Evolutionary conservation across 2,797 vertebrate species (phyloP), one percentile per base, ranked within the genome.

Genomic region (Oreortyx pictus): DNA sequence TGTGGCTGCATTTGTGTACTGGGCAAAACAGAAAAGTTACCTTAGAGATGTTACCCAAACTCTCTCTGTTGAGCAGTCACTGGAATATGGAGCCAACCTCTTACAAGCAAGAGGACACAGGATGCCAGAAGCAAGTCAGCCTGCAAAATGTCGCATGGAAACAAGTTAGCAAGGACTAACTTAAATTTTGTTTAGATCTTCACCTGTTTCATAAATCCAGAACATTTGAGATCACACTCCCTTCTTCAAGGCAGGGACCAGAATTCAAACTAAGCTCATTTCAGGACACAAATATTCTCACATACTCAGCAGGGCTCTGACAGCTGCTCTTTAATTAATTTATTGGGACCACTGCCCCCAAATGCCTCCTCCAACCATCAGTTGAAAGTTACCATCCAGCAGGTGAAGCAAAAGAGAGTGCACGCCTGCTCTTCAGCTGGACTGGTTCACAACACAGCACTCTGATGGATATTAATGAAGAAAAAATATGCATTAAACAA

Each of bases 1-100:
- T 46, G 57, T 82, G 49, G 83, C 31, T 77, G 68, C 29, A 24
- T 19, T 31, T 8, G 35, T 75, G 44, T 44, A 82, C 46, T 39
- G 72, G 56, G 56, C 7, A 90, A 78, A 90, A 66, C 3, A 89
- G 54, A 50, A 72, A 66, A 65, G 52, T 88, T 92, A 95, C 82
- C 88, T 96, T 57, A 17, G 37, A 94, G 68, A 72, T 39, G 62
- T 88, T 88, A 96, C 59, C 80, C 90, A 70, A 87, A 84, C 57
- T 91, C 93, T 84, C 70, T 92, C 3, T 39, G 86, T 73, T 89
- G 88, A 94, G 61, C 82, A 71, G 78, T 72, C 86, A 85, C 81
- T 27, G 81, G 89, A 89, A 85, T 43, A 86, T 1, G 60, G 60
- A 94, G 83, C 86, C 92, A 94, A 64, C 39, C 59, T 88, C 75